Base-by-base conservation (phyloP, 1,140 invertebrate species). In the Planococcus citri region DNA sequence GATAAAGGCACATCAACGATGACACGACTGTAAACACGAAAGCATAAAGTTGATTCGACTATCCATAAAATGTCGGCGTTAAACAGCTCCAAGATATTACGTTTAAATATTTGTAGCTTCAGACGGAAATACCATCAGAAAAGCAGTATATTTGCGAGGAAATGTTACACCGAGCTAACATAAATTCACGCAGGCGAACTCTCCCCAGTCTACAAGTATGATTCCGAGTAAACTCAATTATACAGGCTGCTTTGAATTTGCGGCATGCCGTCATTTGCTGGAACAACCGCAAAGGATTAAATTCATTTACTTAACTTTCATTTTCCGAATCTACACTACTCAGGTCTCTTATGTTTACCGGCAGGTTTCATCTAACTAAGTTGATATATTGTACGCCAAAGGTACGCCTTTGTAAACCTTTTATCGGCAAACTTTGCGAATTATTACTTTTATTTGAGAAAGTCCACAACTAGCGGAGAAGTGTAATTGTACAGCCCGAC, bases 241-340 rank as follows among this genome's bases (percentile, higher is more conserved):
- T n/a, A 51, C 6, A 51, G 41, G 12, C 41, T 14, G 41, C 41
- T 51, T 51, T 51, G 41, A 51, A 51, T 51, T 51, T 51, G 41
- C 41, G 41, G 41, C 41, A 9, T 51, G 41, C 41, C 41, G 41
- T 51, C 41, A 51, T 51, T 51, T 51, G 41, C 41, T 51, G 10
- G 41, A 17, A 51, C 41, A 51, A 51, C 41, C 41, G n/a, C n/a
- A 51, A 51, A 51, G 41, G 41, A 51, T 51, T 51, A 51, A 51
- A 51, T 51, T 51, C 41, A 51, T 51, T 51, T 51, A 51, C 10
- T 51, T 17, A 51, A 51, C 41, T 51, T 51, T 51, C 41, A 51
- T 51, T 51, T 51, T 51, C 41, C 6, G 3, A 51, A 51, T 51
- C 41, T 51, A 51, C 17, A n/a, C 17, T 51, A 20, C 12, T 51